Base-by-base conservation (phyloP, 1,140 invertebrate species). In the Caerostris extrusa region DNA sequence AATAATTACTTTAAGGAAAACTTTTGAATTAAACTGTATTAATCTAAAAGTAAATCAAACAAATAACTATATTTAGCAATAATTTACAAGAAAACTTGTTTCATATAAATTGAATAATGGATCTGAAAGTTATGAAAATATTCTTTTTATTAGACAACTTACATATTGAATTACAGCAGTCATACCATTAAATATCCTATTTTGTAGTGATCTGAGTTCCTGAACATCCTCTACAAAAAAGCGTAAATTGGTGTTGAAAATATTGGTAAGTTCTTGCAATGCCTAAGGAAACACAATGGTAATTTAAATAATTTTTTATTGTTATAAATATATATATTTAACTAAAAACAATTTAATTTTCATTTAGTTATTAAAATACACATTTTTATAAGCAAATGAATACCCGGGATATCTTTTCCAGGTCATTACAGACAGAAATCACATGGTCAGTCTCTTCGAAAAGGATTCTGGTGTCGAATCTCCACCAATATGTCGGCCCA, bases 161-260 rank as follows among this genome's bases (percentile, higher is more conserved):
- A 93, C 91, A 60, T 87, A 93, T 93, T 93, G 91, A 57, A 93
- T 87, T n/a, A 83, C 19, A 0, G 83, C 50, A 50, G 91, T 87
- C 82, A 93, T 93, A 4, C 91, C 91, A n/a, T n/a, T n/a, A 87
- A 93, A 93, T 82, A 93, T 87, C 53, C 91, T 55, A 5, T 57
- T 93, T 69, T 93, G 55, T 10, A 93, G n/a, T 5, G n/a, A 0
- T 3, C 34, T 50, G 2, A 93, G 34, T 17, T 61, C 55, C 50
- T 93, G 34, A 5, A 34, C 14, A 60, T 93, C 91, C 87, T 86
- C 81, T 0, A 58, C 91, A 77, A 86, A 93, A 77, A 86, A 86
- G 19, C 50, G 87, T 58, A 93, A 71, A 77, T 87, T 93, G 1
- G 91, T 93, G 7, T 87, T 93, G 19, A 93, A 93, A 69, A 93